Base-by-base conservation (phyloP, 2,797 vertebrate species). In the Sylvia borin region DNA sequence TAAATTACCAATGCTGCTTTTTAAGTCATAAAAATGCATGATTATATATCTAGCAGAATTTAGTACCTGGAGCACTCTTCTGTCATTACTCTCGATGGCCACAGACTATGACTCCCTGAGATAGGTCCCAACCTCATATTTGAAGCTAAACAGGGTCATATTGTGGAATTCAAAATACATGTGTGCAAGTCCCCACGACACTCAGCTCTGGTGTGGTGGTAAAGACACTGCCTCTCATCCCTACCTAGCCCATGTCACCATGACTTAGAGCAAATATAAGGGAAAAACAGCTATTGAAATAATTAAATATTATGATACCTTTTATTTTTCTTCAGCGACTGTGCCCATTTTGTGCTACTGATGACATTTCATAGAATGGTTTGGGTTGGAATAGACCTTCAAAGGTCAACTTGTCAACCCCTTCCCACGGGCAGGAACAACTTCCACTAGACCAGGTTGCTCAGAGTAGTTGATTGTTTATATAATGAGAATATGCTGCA, bases 1-100 rank as follows among this genome's bases (percentile, higher is more conserved):
- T 94, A 94, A 95, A 95, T 96, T 95, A 95, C 71, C 55, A 89
- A 94, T 84, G 71, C 51, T 96, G 86, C 79, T 95, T 97, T 93
- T 75, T 40, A 88, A 74, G 73, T 75, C 54, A 91, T 92, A 79
- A 93, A 93, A 95, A 74, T 51, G 38, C n/a, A 74, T 29, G 55
- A 81, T 71, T 72, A 19, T 68, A 38, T 78, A 93, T 85, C 86
- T 43, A 57, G 73, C 21, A 34, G 83, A 68, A 92, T 89, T 95
- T 57, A 93, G 51, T 43, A 88, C 66, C 64, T 91, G n/a, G 27
- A 88, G 67, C 11, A 54, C 67, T 95, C 53, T 87, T 18, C 48
- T 78, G 65, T 54, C 73, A 71, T 90, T 57, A 43, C 68, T 68
- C 54, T 21, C 36, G 53, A 88, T 88, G 79, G 79, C 64, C 87